Evolutionary conservation across 1,140 invertebrate species (phyloP).

Genomic region (Brachionus plicatilis): DNA sequence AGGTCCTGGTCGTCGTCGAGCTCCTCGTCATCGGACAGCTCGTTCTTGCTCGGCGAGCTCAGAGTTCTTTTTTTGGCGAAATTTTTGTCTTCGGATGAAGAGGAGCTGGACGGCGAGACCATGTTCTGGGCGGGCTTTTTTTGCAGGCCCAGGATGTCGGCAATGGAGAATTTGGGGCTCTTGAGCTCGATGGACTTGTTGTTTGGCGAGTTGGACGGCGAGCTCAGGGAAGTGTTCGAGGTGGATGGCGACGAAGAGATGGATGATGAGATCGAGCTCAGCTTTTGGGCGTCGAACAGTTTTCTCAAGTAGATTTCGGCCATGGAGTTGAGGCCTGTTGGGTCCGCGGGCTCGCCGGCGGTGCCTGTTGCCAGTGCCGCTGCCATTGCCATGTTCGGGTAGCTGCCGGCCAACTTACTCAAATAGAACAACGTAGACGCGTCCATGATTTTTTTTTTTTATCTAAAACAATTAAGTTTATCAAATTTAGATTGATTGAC

Average conservation of each 20-base stretch:
- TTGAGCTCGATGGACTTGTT: not conserved
- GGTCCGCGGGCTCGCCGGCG: not conserved
- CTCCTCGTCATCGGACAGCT: not conserved
- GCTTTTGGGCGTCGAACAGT: not conserved
- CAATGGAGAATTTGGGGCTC: slow-evolving; percentile 2
- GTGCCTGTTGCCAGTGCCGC: not conserved
- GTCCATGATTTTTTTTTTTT: slow-evolving; percentile 12
- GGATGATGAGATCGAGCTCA: not conserved
- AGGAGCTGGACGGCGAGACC: not conserved
- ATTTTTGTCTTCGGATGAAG: not conserved
- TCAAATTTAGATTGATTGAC: slow-evolving; percentile 8
- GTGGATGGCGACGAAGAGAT: not conserved
- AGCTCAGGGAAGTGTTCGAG: not conserved
- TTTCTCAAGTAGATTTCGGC: slow-evolving; percentile 28
- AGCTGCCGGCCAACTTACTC: slow-evolving; percentile 28
- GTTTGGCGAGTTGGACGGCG: not conserved
- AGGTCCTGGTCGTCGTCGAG: not conserved
- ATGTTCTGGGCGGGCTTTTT: not conserved
- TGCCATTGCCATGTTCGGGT: slow-evolving; percentile 27
- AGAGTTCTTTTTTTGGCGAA: not conserved
- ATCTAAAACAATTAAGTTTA: slow-evolving; percentile 19
- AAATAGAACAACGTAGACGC: slow-evolving; percentile 38
- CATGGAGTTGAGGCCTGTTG: not conserved
- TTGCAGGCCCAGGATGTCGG: not conserved
- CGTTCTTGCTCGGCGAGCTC: not conserved